phyloP scores from a whole-genome alignment of 2,888 invertebrate genomes.

The Lottia scabra region DNA sequence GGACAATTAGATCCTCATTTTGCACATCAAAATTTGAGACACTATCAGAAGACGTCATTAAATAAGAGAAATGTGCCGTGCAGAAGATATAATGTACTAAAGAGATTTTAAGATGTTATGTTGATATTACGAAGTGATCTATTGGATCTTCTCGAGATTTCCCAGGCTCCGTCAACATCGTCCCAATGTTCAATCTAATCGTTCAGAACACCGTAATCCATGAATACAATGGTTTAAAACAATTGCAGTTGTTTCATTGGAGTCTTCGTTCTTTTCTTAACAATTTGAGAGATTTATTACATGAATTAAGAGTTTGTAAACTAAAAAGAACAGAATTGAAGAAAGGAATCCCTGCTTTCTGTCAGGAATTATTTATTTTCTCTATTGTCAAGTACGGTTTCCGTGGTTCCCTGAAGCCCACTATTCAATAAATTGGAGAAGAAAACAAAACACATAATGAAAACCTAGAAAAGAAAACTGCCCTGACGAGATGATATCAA shows the following conservation, averaged over 20 bases:
- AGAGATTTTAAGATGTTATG: background rate
- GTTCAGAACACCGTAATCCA: too few relatives aligned
- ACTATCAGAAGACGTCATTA: background rate
- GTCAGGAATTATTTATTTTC: too few relatives aligned
- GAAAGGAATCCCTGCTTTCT: too few relatives aligned
- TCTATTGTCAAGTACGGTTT: background rate
- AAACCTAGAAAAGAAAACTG: background rate
- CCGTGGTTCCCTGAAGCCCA: background rate
- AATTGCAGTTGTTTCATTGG: too few relatives aligned
- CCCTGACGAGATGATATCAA: conserved; percentile 13
- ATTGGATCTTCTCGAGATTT: background rate
- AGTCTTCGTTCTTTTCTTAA: background rate
- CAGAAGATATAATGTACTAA: background rate
- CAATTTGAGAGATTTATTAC: background rate
- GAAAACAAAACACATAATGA: background rate
- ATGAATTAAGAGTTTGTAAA: background rate
- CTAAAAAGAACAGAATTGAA: too few relatives aligned
- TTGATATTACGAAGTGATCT: background rate
- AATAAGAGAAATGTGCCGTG: background rate
- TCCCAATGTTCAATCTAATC: too few relatives aligned
- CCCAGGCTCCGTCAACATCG: background rate
- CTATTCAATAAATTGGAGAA: background rate
- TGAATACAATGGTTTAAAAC: too few relatives aligned
- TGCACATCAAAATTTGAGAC: conserved; percentile 1
- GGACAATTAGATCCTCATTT: conserved; percentile 7